Conservation (phyloP, 2,797 vertebrate genomes). For the Lerista edwardsae region DNA sequence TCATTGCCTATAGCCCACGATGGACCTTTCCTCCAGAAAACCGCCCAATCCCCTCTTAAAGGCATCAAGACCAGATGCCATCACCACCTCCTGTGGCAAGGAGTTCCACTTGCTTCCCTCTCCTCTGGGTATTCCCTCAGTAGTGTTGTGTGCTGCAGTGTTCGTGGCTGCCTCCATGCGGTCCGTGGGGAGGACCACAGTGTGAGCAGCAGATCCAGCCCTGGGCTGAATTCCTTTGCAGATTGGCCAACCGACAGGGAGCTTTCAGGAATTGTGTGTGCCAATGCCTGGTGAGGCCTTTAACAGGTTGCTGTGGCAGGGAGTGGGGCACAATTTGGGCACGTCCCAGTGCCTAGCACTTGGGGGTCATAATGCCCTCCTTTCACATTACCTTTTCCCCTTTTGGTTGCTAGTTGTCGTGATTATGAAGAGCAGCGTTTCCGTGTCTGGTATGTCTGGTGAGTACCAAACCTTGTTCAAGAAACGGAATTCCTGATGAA, state of each 20-base stretch:
- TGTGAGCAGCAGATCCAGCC: background rate
- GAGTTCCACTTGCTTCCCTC: too few relatives aligned
- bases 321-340: too few relatives aligned
- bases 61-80: too few relatives aligned
- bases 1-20: too few relatives aligned
- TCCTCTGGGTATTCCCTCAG: too few relatives aligned
- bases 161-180: background rate
- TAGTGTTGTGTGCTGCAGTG: background rate
- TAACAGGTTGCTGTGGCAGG: background rate
- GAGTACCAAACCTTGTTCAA: conserved; percentile 60
- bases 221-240: background rate
- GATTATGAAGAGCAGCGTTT: conserved; percentile 52
- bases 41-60: too few relatives aligned
- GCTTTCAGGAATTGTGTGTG: background rate
- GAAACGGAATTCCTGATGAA: conserved; percentile 27
- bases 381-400: background rate
- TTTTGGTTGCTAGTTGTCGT: conserved; percentile 59
- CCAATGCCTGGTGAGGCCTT: background rate
- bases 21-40: too few relatives aligned
- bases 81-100: too few relatives aligned
- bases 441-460: conserved; percentile 77
- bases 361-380: background rate
- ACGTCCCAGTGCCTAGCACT: too few relatives aligned
- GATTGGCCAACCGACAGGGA: background rate
- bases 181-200: too few relatives aligned